A percentile compares a stretch with the other conserved stretches of the same genome.
These are phyloP conservation scores for Dendronephthya gigantea DNA, from an alignment of 64 coral and sea anemone species.

Conservation along the genomic window DNA sequence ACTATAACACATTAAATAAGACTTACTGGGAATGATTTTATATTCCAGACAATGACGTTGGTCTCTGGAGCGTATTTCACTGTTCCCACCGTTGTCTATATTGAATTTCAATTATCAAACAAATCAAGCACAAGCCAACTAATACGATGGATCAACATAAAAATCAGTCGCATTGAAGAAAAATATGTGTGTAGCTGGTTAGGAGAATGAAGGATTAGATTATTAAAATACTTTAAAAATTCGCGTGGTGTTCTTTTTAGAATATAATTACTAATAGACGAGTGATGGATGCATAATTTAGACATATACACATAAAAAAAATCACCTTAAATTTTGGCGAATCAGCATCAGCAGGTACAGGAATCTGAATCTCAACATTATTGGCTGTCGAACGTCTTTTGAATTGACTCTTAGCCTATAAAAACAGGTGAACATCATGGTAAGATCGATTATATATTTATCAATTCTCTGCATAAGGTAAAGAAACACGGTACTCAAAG, in stretches of 20 bases:
- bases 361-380: constrained; percentile 99
- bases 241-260: too few species aligned
- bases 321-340: constrained; percentile 96
- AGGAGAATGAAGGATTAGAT: too few species aligned
- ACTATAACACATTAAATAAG: too few species aligned
- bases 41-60: constrained; percentile 79
- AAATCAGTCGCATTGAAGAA: too few species aligned
- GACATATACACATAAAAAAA: neutral
- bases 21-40: constrained; percentile 99
- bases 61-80: constrained; percentile 89
- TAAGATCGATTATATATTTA: neutral
- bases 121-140: neutral
- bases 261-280: neutral
- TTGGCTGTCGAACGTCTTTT: constrained; percentile 95
- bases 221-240: too few species aligned
- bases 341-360: constrained; percentile 84
- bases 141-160: too few species aligned
- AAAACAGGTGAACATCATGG: neutral
- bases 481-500: too few species aligned
- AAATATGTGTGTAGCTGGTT: too few species aligned
- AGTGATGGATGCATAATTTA: neutral
- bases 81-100: constrained; percentile 74
- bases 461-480: too few species aligned
- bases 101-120: neutral
- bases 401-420: constrained; percentile 94